phyloP scores from a whole-genome alignment of 2,888 invertebrate genomes.

The Lepidocyrtinus sp. region DNA sequence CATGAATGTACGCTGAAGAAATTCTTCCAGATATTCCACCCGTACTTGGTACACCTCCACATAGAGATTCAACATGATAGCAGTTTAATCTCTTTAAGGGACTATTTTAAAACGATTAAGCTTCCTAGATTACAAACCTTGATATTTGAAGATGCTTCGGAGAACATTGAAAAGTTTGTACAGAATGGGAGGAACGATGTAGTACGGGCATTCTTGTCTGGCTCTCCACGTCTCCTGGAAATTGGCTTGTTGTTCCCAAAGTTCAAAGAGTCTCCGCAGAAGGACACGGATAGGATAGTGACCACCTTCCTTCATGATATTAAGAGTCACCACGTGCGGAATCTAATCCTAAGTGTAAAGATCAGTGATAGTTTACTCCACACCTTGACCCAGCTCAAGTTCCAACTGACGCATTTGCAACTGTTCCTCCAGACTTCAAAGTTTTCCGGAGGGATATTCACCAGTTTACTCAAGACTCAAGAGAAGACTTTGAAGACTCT shows the following conservation, averaged over 20 bases:
- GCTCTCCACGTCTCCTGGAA: conserved; percentile 33
- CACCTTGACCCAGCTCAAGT: conserved; percentile 41
- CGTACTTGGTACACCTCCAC: conserved; percentile 44
- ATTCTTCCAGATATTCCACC: conserved; percentile 50
- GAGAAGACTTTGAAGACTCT: conserved; percentile 47
- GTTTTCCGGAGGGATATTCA: conserved; percentile 38
- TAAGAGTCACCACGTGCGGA: conserved; percentile 28
- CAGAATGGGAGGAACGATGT: conserved; percentile 45
- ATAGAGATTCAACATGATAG: conserved; percentile 53
- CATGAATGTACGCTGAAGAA: conserved; percentile 51
- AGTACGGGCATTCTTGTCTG: conserved; percentile 37
- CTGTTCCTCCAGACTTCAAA: conserved; percentile 47
- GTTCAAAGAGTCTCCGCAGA: conserved; percentile 47
- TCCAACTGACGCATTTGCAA: conserved; percentile 48
- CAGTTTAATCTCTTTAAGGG: conserved; percentile 45
- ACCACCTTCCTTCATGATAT: conserved; percentile 38
- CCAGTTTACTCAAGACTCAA: conserved; percentile 41
- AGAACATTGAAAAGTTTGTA: conserved; percentile 44
- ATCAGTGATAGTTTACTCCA: conserved; percentile 34
- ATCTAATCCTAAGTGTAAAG: conserved; percentile 51
- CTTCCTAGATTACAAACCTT: conserved; percentile 44
- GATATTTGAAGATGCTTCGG: conserved; percentile 43
- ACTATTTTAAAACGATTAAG: conserved; percentile 50
- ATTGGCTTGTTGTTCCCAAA: conserved; percentile 48
- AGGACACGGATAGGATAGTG: conserved; percentile 33